Conservation (phyloP, 2,113 vertebrate species). For the Pseudorectes ferrugineus region DNA sequence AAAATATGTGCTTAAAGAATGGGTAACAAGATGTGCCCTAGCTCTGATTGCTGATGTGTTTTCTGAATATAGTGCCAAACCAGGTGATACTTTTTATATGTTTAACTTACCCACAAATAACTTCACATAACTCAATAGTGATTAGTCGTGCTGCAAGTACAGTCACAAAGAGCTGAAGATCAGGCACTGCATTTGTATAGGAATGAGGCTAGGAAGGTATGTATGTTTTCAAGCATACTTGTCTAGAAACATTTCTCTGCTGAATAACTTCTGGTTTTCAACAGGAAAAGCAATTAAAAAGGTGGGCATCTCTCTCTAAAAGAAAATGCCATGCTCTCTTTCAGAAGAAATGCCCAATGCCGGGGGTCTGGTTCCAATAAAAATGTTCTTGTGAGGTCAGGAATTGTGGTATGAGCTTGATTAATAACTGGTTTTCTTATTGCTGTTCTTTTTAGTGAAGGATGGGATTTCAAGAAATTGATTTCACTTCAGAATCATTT, state of each 20-base stretch:
- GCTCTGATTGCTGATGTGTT: not conserved
- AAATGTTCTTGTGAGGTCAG: not conserved
- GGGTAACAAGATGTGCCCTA: not conserved
- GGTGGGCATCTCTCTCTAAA: not conserved
- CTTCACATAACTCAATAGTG: not conserved
- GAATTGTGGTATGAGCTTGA: not conserved
- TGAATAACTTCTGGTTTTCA: not conserved
- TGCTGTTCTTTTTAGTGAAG: conserved; percentile 33
- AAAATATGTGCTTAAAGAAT: not conserved
- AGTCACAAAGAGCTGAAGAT: not conserved
- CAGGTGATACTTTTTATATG: not conserved
- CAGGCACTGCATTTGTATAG: not conserved
- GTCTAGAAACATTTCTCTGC: not conserved
- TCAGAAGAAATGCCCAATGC: not conserved
- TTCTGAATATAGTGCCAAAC: not conserved
- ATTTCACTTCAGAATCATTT: not conserved
- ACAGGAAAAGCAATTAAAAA: not conserved
- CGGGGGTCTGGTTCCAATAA: not conserved
- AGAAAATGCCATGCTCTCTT: not conserved
- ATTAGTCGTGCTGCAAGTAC: not conserved
- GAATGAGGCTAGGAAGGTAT: not conserved
- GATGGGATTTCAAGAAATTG: not conserved
- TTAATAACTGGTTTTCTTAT: not conserved
- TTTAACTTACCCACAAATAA: not conserved
- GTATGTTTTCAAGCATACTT: not conserved